A percentile compares a stretch with the other conserved stretches of the same genome.
Evolutionary conservation across 2,888 invertebrate genomes (phyloP).

Genomic region (Lordiphosa fenestrarum): DNA sequence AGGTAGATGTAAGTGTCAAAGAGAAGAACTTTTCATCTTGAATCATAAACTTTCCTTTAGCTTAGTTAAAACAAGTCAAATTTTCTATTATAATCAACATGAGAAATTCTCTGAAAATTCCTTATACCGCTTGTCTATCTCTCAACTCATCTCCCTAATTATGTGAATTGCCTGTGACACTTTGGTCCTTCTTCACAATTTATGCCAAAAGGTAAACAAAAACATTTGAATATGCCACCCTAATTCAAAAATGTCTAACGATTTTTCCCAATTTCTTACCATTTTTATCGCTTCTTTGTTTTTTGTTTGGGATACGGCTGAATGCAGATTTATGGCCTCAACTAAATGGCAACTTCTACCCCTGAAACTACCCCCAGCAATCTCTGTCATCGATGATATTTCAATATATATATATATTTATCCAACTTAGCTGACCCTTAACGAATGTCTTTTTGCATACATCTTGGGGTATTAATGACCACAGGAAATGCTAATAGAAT

Average conservation of each 20-base stretch:
- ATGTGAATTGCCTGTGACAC: slow-evolving; percentile 39
- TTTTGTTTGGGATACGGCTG: slow-evolving; percentile 49
- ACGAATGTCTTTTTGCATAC: slow-evolving; percentile 3
- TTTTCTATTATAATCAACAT: slow-evolving; percentile 27
- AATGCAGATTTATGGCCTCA: slow-evolving; percentile 65
- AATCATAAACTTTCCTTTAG: too few relatives aligned
- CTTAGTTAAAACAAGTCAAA: too few relatives aligned
- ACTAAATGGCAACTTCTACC: too few relatives aligned
- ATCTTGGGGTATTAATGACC: too few relatives aligned
- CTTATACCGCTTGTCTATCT: not conserved
- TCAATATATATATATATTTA: slow-evolving; percentile 33
- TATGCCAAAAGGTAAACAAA: slow-evolving; percentile 43
- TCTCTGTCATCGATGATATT: slow-evolving; percentile 27
- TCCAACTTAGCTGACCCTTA: slow-evolving; percentile 20
- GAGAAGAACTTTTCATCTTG: too few relatives aligned
- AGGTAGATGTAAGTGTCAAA: too few relatives aligned
- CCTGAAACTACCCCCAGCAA: not conserved
- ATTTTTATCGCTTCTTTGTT: not conserved
- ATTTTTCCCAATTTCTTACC: slow-evolving; percentile 18
- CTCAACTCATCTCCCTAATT: slow-evolving; percentile 32
- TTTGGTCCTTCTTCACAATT: slow-evolving; percentile 24
- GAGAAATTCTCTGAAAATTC: slow-evolving; percentile 37
- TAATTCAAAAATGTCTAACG: slow-evolving; percentile 15
- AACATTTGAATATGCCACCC: slow-evolving; percentile 42
- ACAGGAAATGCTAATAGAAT: too few relatives aligned